These are phyloP conservation scores for Drosophila pullipes DNA, from an alignment of 2,888 invertebrate genomes.

Conservation along the genomic window DNA sequence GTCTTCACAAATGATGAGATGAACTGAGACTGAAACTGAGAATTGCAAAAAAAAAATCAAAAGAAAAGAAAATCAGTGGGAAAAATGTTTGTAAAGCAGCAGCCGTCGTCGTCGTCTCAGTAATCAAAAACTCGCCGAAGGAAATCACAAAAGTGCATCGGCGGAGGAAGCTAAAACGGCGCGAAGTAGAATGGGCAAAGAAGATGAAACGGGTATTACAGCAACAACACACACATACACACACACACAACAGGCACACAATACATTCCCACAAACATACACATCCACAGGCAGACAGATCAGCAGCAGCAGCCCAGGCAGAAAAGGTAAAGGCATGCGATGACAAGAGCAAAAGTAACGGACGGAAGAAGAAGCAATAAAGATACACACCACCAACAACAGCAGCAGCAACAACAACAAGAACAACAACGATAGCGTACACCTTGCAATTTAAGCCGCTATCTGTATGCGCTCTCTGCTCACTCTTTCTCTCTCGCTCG, in stretches of 20 bases:
- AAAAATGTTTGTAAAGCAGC: constrained; percentile 66
- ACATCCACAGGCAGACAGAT: constrained; percentile 33
- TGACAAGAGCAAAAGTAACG: constrained; percentile 76
- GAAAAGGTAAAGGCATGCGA: constrained; percentile 72
- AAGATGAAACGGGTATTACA: constrained; percentile 80
- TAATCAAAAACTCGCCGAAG: constrained; percentile 72
- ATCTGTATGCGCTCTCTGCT: constrained; percentile 58
- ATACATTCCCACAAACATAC: constrained; percentile 8
- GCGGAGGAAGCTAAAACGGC: constrained; percentile 75
- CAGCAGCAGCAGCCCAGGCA: constrained; percentile 45
- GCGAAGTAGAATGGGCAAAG: constrained; percentile 76
- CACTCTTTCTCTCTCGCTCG: constrained; percentile 27
- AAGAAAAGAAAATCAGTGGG: constrained; percentile 73
- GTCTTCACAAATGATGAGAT: constrained; percentile 37
- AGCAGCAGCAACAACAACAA: constrained; percentile 41
- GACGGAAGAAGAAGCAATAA: constrained; percentile 74
- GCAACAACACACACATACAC: constrained; percentile 41
- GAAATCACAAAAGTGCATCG: constrained; percentile 82
- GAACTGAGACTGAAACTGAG: constrained; percentile 42
- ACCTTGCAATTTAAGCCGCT: constrained; percentile 80
- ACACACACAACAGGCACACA: constrained; percentile 23
- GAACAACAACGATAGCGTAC: constrained; percentile 53
- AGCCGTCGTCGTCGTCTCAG: constrained; percentile 48
- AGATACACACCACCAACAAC: constrained; percentile 67
- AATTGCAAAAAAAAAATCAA: constrained; percentile 56